Conservation (phyloP, 2,888 invertebrate genomes). For the Tetanocera ferruginea region DNA sequence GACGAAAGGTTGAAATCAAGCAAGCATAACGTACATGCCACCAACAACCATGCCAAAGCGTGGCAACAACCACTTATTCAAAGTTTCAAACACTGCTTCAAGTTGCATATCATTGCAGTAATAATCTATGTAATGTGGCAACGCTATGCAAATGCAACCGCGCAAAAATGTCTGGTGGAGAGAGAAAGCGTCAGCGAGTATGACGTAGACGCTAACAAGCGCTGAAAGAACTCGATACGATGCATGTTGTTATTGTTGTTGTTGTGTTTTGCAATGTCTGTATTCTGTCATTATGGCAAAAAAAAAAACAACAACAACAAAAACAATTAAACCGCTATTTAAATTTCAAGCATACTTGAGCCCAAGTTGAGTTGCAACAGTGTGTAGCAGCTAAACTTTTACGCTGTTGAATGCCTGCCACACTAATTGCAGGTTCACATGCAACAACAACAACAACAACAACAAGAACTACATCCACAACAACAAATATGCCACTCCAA, state of each 20-base stretch:
- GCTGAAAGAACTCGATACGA: too few species aligned
- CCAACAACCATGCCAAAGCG: too few species aligned
- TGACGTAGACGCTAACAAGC: too few species aligned
- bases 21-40: too few species aligned
- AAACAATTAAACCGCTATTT: constrained; percentile 41
- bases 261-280: neutral
- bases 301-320: neutral
- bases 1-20: too few species aligned
- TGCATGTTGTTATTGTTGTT: neutral
- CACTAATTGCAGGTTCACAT: constrained; percentile 26
- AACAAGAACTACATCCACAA: neutral
- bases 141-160: too few species aligned
- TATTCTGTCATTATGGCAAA: neutral
- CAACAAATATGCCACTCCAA: neutral
- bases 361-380: constrained; percentile 24
- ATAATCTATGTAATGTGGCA: too few species aligned
- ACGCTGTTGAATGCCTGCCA: neutral
- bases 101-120: too few species aligned
- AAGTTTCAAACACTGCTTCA: too few species aligned
- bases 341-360: constrained; percentile 42
- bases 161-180: too few species aligned
- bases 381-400: neutral
- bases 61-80: too few species aligned
- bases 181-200: too few species aligned
- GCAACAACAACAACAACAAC: constrained; percentile 12